Conservation (phyloP, 2,113 vertebrate species). For the Prochilodus magdalenae region DNA sequence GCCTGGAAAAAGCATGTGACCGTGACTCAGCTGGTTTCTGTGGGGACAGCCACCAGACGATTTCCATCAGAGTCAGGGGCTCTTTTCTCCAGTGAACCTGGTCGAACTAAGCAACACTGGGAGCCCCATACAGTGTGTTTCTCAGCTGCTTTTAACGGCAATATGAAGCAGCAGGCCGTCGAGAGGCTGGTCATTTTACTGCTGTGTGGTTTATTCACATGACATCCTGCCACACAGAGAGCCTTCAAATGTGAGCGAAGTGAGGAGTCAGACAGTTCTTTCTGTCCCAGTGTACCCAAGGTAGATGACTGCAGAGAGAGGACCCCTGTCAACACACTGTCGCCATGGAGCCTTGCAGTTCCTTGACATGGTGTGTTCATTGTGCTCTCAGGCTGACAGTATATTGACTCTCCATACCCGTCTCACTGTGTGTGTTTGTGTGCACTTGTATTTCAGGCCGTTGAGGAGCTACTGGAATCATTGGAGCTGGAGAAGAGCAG, state of each 20-base stretch:
- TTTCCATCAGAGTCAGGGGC: not conserved
- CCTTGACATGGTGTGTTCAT: not conserved
- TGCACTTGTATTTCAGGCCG: constrained; percentile 79
- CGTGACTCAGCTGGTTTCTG: constrained; percentile 25
- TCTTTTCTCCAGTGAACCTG: constrained; percentile 36
- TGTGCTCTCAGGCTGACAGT: not conserved
- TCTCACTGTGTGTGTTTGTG: constrained; percentile 28
- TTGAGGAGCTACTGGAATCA: constrained; percentile 91
- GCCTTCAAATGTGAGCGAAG: constrained; percentile 18
- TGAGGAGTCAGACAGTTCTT: constrained; percentile 20
- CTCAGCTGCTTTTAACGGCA: constrained; percentile 5
- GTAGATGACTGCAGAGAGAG: not conserved
- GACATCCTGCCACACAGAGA: constrained; percentile 20
- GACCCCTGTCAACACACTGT: constrained; percentile 29
- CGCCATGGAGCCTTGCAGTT: constrained; percentile 11
- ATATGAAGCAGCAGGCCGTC: not conserved
- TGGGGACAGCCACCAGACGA: constrained; percentile 21
- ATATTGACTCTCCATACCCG: not conserved
- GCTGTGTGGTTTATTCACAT: constrained; percentile 29
- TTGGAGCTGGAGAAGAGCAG: constrained; percentile 96
- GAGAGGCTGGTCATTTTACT: constrained; percentile 20
- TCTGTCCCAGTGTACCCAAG: constrained; percentile 25
- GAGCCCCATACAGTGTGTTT: not conserved
- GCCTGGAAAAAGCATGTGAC: not conserved
- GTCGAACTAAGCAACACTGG: constrained; percentile 19